Evolutionary conservation across 2,113 vertebrate species (phyloP).

Genomic region (Myotis brandtii): DNA sequence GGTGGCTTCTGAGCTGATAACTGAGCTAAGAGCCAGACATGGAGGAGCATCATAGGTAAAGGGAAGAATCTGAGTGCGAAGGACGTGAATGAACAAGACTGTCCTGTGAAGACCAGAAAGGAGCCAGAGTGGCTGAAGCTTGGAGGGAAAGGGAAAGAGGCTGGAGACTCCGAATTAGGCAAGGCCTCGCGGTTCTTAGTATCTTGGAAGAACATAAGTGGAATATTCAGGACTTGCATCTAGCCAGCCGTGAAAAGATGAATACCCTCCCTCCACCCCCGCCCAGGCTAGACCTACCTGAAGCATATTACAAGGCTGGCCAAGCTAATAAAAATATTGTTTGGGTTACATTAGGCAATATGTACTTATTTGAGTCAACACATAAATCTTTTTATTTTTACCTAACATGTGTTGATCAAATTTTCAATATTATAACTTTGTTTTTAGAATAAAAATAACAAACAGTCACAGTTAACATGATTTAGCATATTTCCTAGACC

Average conservation of each 20-base stretch:
- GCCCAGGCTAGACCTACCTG: not conserved
- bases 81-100: rapidly evolving
- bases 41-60: not conserved
- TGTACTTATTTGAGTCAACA: not conserved
- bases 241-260: not conserved
- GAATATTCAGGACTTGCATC: not conserved
- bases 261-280: not conserved
- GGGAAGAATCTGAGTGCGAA: rapidly evolving
- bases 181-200: not conserved
- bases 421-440: slow-evolving; percentile 54
- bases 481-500: slow-evolving; percentile 10
- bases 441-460: slow-evolving; percentile 19
- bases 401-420: not conserved
- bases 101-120: not conserved
- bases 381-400: not conserved
- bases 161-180: rapidly evolving
- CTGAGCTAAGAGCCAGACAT: not conserved
- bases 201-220: not conserved
- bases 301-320: not conserved
- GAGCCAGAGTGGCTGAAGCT: not conserved
- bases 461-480: not conserved
- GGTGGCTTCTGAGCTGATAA: not conserved
- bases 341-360: not conserved
- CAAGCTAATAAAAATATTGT: not conserved
- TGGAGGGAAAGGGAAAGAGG: not conserved